A percentile compares a stretch with the other conserved stretches of the same genome.
Conservation (phyloP, 1,140 invertebrate species). For the Aphidius gifuensis region DNA sequence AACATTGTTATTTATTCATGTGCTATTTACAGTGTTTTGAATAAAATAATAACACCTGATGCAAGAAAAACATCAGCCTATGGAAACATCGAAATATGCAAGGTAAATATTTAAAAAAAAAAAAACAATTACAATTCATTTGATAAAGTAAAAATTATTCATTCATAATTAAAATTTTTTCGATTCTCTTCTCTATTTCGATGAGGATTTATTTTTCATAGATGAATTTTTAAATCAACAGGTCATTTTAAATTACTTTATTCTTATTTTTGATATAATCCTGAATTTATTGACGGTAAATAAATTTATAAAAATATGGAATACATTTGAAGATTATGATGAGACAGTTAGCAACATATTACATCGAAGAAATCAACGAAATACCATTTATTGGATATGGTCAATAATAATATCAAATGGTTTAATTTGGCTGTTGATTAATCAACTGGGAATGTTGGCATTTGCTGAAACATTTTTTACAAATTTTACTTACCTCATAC, state of each 20-base stretch:
- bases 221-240: neutral
- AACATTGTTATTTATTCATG: too few species aligned
- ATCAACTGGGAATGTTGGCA: slow-evolving; percentile 38
- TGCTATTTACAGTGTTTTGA: too few species aligned
- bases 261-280: slow-evolving; percentile 37
- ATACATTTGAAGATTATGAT: slow-evolving; percentile 42
- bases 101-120: too few species aligned
- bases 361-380: slow-evolving; percentile 32
- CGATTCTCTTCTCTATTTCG: too few species aligned
- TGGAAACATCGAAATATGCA: too few species aligned
- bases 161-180: too few species aligned
- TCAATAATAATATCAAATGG: slow-evolving; percentile 19
- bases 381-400: slow-evolving; percentile 32
- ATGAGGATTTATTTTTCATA: too few species aligned
- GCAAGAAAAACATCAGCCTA: too few species aligned
- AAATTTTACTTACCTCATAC: slow-evolving; percentile 39
- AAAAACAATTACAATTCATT: too few species aligned
- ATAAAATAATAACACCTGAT: too few species aligned
- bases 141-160: too few species aligned
- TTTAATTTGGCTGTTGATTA: slow-evolving; percentile 34
- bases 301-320: slow-evolving; percentile 38
- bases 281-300: slow-evolving; percentile 20
- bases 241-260: slow-evolving; percentile 15
- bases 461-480: slow-evolving; percentile 34
- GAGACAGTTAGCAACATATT: slow-evolving; percentile 31